Base-by-base conservation (phyloP, 2,888 invertebrate genomes). In the Volucella inflata region DNA sequence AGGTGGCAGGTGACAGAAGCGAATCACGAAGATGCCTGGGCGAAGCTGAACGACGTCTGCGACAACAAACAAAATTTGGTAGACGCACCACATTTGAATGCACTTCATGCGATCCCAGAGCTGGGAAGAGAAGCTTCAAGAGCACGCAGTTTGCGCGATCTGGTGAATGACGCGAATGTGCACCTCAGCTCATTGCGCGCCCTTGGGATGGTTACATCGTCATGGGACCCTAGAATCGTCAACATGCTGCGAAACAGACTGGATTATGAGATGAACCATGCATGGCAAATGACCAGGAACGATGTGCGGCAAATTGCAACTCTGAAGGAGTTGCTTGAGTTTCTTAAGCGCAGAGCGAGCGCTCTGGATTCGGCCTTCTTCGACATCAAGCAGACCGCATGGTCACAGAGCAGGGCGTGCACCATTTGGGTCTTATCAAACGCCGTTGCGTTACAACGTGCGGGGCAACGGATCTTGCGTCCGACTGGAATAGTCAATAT, bases 1-100 rank as follows among this genome's bases (percentile, higher is more conserved):
- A n/a, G 74, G 3, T 65, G 57, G 74, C 65, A 30, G 11, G 30
- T 75, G 14, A 57, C 64, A 4, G 72, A 72, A 9, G 72, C 9
- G 8, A 64, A 74, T 17, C 64, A 62, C n/a, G n/a, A 0, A 1
- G 46, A 55, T 0, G 55, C 72, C 2, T 71, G 50, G 71, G 38
- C 17, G 2, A 53, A 74, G 12, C 50, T 55, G 0, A 75, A 48
- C 3, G 46, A 48, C 11, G 40, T 75, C 11, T 65, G 21, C 8
- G 75, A 75, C n/a, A 75, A 75, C 30, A 11, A 4, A 10, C 36
- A 71, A 16, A 60, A 8, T 16, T 53, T 72, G 8, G 62, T 60
- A 8, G 51, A 65, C 30, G 65, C 40, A 14, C 72, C 53, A 46
- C 44, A n/a, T n/a, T n/a, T 64, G 0, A 53, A 74, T 17, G 59